phyloP scores from a whole-genome alignment of 2,113 vertebrate species.

The Emydura subglobosa region DNA sequence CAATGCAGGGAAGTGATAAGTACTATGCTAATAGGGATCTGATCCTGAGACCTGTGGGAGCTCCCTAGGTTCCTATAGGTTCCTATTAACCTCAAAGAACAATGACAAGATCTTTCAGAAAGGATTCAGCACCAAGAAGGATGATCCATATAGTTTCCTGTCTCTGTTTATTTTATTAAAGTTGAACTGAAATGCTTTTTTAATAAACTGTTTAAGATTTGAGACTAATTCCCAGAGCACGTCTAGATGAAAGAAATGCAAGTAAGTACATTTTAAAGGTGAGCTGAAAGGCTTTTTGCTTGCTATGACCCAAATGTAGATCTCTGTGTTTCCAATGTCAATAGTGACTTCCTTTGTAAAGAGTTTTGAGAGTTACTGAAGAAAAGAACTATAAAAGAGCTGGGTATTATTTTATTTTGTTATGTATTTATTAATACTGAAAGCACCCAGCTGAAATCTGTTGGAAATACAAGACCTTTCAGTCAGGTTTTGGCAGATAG shows the following conservation, averaged over 20 bases:
- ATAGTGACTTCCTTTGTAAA: constrained; percentile 40
- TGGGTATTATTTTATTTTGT: constrained; percentile 19
- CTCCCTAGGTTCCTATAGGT: background rate
- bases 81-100: background rate
- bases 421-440: background rate
- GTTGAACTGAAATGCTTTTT: background rate
- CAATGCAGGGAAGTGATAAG: background rate
- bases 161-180: background rate
- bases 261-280: background rate
- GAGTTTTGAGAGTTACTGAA: constrained; percentile 12
- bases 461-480: constrained; percentile 6
- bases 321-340: constrained; percentile 5
- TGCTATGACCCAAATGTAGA: background rate
- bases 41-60: background rate
- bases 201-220: background rate
- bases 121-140: background rate
- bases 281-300: background rate
- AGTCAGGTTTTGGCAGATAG: constrained; percentile 23
- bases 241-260: constrained; percentile 20
- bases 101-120: background rate
- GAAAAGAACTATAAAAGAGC: constrained; percentile 17
- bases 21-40: background rate
- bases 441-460: background rate
- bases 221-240: constrained; percentile 3
- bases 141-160: background rate